phyloP scores from a whole-genome alignment of 2,888 invertebrate species.

The Amblyteles armatorius region DNA sequence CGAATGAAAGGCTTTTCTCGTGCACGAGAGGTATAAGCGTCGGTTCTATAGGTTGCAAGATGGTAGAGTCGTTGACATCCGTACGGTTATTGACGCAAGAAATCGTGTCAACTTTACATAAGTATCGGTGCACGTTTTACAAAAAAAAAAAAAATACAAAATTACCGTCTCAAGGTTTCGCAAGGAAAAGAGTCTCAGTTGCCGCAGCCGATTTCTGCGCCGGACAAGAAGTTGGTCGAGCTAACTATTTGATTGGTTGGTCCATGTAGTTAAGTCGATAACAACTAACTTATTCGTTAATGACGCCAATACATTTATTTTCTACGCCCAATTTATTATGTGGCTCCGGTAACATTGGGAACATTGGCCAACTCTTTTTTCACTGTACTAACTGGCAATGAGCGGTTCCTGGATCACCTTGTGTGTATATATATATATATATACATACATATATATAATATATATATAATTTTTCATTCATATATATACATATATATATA shows the following conservation, averaged over 20 bases:
- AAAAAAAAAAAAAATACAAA: no score
- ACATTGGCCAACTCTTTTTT: no score
- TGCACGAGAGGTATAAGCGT: not conserved
- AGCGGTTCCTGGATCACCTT: not conserved
- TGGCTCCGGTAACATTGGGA: no score
- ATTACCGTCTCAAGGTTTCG: no score
- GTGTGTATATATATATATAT: not conserved
- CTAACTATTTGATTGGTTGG: no score
- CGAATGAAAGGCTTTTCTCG: slow-evolving; percentile 38
- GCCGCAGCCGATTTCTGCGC: no score
- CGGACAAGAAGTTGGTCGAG: no score
- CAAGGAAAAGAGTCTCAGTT: no score
- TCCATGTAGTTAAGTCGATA: no score
- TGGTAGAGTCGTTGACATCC: not conserved
- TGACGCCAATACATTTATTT: no score
- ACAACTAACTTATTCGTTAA: no score
- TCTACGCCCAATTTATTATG: no score
- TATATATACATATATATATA: not conserved
- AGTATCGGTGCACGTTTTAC: not conserved
- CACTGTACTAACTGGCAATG: not conserved
- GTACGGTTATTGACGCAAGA: not conserved
- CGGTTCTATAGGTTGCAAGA: not conserved
- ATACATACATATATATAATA: not conserved
- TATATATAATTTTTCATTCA: not conserved
- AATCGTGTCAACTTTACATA: not conserved